Evolutionary conservation across 2,797 vertebrate species (phyloP).

Genomic region (Sebastes vulpes): DNA sequence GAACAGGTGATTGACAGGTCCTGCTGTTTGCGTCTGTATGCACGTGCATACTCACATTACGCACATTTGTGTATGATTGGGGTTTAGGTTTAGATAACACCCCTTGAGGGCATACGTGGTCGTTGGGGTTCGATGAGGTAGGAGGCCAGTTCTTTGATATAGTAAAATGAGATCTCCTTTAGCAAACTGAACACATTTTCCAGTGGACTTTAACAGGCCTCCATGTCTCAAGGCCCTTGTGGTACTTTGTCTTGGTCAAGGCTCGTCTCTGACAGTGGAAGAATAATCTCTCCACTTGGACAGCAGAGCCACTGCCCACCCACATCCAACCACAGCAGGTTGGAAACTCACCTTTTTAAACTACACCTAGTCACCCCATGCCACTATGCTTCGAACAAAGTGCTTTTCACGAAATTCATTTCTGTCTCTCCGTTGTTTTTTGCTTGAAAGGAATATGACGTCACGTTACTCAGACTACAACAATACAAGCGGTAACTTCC

Average conservation of each 20-base stretch:
- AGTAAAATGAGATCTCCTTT: conserved; percentile 2
- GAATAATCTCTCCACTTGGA: neutral
- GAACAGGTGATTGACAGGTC: conserved; percentile 71
- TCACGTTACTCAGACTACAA: no score
- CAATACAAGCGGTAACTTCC: no score
- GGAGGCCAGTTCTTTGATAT: conserved; percentile 13
- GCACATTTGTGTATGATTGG: conserved; percentile 33
- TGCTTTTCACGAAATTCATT: neutral
- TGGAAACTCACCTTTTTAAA: neutral
- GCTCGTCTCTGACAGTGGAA: neutral
- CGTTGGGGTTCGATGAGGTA: conserved; percentile 8
- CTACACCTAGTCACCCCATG: no score
- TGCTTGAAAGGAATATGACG: no score
- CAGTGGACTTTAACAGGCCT: neutral
- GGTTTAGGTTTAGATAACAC: conserved; percentile 28
- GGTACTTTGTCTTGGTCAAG: neutral
- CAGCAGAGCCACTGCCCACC: neutral
- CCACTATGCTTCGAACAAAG: neutral
- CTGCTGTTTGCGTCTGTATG: conserved; percentile 48
- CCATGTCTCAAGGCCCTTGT: neutral
- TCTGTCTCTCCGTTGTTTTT: no score
- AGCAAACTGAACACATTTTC: neutral
- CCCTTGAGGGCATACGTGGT: neutral
- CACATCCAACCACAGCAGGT: neutral
- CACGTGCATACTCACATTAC: neutral